phyloP scores from a whole-genome alignment of 2,113 vertebrate species.

The Bos indicus region DNA sequence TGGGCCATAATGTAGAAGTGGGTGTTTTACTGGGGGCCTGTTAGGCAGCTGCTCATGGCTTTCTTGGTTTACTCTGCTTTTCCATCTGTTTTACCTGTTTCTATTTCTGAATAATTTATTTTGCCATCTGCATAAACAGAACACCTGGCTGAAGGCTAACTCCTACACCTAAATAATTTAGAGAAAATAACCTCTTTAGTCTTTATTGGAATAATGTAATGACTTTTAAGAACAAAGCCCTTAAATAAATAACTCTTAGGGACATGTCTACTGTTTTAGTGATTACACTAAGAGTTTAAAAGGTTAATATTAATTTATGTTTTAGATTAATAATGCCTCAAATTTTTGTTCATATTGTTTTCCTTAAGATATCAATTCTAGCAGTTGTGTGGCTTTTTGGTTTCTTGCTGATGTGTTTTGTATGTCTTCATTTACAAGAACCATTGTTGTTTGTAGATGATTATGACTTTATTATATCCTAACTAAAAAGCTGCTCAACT shows the following conservation, averaged over 20 bases:
- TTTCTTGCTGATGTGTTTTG: not conserved
- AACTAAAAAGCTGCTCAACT: not conserved
- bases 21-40: constrained; percentile 61
- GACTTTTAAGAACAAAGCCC: constrained; percentile 76
- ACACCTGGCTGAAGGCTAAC: constrained; percentile 85
- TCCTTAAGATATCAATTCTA: constrained; percentile 7
- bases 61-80: constrained; percentile 84
- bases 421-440: not conserved
- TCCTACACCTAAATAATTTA: constrained; percentile 88
- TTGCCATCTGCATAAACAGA: constrained; percentile 86
- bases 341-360: not conserved
- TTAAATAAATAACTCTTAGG: constrained; percentile 64
- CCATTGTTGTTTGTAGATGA: not conserved
- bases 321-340: constrained; percentile 44
- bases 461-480: not conserved
- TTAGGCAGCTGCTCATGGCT: constrained; percentile 79
- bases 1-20: constrained; percentile 17
- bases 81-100: constrained; percentile 90
- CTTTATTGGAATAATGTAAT: constrained; percentile 82
- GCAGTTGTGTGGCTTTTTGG: not conserved
- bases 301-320: constrained; percentile 58
- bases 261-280: constrained; percentile 50
- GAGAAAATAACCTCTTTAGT: constrained; percentile 80
- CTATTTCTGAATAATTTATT: constrained; percentile 89
- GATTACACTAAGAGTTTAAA: constrained; percentile 58